phyloP scores from a whole-genome alignment of 2,113 vertebrate species.

The Morone saxatilis region DNA sequence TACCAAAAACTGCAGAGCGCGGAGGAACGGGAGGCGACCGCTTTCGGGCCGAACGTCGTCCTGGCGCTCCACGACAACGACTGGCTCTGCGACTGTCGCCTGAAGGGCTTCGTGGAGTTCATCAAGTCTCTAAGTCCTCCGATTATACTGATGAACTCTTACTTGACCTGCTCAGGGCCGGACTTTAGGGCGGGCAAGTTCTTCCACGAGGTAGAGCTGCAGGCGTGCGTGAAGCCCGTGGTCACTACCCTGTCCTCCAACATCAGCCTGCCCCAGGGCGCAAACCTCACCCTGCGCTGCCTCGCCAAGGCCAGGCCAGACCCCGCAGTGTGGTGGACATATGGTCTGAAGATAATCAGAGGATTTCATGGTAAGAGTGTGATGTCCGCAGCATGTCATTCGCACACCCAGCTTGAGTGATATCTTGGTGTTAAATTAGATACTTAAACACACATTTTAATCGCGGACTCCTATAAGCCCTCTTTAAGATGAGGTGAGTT shows the following conservation, averaged over 20 bases:
- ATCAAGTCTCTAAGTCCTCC: slow-evolving; percentile 86
- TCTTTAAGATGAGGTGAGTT: slow-evolving; percentile 34
- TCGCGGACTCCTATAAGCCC: slow-evolving; percentile 34
- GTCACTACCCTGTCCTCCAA: slow-evolving; percentile 82
- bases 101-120: slow-evolving; percentile 91
- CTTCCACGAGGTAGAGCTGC: slow-evolving; percentile 90
- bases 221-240: slow-evolving; percentile 86
- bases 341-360: slow-evolving; percentile 90
- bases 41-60: slow-evolving; percentile 78
- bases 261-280: slow-evolving; percentile 84
- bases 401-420: slow-evolving; percentile 21
- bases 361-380: slow-evolving; percentile 91
- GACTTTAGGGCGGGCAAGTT: slow-evolving; percentile 87
- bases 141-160: slow-evolving; percentile 93
- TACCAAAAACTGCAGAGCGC: slow-evolving; percentile 83
- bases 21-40: slow-evolving; percentile 55
- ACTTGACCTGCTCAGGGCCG: slow-evolving; percentile 90
- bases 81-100: slow-evolving; percentile 93
- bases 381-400: slow-evolving; percentile 22
- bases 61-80: slow-evolving; percentile 91
- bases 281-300: slow-evolving; percentile 88
- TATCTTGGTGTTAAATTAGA: slow-evolving; percentile 61
- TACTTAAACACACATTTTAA: slow-evolving; percentile 63
- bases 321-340: slow-evolving; percentile 89
- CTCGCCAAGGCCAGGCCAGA: slow-evolving; percentile 87